Evolutionary conservation across 2,888 invertebrate genomes (phyloP).

Genomic region (Theretra japonica): DNA sequence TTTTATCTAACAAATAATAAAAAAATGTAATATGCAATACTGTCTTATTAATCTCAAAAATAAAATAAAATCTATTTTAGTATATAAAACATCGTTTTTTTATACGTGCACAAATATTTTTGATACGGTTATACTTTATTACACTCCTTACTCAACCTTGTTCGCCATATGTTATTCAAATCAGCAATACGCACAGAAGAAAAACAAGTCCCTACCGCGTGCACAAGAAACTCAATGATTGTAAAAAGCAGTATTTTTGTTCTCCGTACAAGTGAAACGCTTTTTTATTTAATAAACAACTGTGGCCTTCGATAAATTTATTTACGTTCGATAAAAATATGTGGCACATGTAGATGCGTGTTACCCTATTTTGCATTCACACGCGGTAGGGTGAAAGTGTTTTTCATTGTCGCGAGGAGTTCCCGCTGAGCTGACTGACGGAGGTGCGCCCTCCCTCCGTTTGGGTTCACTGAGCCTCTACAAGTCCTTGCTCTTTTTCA

Average conservation of each 20-base stretch:
- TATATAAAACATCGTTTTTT: too few relatives aligned
- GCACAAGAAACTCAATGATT: conserved; percentile 11
- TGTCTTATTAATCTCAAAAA: too few relatives aligned
- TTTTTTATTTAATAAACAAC: conserved; percentile 62
- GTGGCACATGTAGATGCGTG: conserved; percentile 46
- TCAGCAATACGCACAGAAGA: conserved; percentile 8
- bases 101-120: background rate
- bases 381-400: conserved; percentile 71
- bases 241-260: conserved; percentile 11
- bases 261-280: background rate
- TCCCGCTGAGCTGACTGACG: conserved; percentile 63
- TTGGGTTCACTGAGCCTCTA: conserved; percentile 51
- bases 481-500: conserved; percentile 43
- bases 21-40: too few relatives aligned
- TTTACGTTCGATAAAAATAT: conserved; percentile 57
- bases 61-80: too few relatives aligned
- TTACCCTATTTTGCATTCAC: conserved; percentile 73
- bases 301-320: conserved; percentile 56
- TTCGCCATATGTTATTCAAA: conserved; percentile 22
- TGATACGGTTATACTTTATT: background rate
- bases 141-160: conserved; percentile 31
- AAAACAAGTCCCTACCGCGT: conserved; percentile 43
- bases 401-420: conserved; percentile 72
- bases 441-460: conserved; percentile 53
- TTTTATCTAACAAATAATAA: too few relatives aligned